phyloP scores from a whole-genome alignment of 1,140 invertebrate genomes.

The Trichonephila clavata region DNA sequence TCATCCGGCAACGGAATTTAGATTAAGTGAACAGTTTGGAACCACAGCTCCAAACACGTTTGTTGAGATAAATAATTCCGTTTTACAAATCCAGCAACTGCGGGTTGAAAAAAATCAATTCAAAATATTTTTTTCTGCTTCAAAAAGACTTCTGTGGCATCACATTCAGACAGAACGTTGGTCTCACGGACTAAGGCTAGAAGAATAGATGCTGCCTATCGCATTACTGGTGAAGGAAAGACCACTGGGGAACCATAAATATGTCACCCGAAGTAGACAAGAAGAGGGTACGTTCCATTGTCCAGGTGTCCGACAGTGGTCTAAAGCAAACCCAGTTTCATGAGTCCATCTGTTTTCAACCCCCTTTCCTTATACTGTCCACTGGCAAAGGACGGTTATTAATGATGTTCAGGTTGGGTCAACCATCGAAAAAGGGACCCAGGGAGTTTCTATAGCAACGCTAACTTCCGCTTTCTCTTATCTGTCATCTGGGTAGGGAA shows the following conservation, averaged over 20 bases:
- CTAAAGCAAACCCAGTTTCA: conserved; percentile 72
- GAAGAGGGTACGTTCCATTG: conserved; percentile 62
- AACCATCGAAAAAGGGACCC: conserved; percentile 70
- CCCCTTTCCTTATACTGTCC: conserved; percentile 62
- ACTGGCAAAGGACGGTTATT: conserved; percentile 70
- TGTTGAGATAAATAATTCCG: neutral
- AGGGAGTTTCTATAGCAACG: conserved; percentile 75
- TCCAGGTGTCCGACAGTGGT: conserved; percentile 73
- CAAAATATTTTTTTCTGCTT: neutral
- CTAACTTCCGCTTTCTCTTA: conserved; percentile 74
- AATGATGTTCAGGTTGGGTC: conserved; percentile 74
- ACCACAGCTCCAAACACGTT: neutral
- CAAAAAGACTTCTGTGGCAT: neutral
- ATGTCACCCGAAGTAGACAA: conserved; percentile 70
- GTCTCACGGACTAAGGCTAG: neutral
- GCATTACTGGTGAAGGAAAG: conserved; percentile 54
- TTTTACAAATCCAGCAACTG: neutral
- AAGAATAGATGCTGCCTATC: conserved; percentile 56
- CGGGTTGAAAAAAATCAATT: neutral
- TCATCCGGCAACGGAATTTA: neutral
- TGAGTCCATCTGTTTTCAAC: conserved; percentile 71
- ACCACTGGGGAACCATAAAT: conserved; percentile 71
- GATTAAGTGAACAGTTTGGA: neutral
- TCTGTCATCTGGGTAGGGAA: conserved; percentile 75
- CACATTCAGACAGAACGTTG: neutral